These are phyloP conservation scores for Reinhardtius hippoglossoides DNA, from an alignment of 2,113 vertebrate genomes.

Conservation along the genomic window DNA sequence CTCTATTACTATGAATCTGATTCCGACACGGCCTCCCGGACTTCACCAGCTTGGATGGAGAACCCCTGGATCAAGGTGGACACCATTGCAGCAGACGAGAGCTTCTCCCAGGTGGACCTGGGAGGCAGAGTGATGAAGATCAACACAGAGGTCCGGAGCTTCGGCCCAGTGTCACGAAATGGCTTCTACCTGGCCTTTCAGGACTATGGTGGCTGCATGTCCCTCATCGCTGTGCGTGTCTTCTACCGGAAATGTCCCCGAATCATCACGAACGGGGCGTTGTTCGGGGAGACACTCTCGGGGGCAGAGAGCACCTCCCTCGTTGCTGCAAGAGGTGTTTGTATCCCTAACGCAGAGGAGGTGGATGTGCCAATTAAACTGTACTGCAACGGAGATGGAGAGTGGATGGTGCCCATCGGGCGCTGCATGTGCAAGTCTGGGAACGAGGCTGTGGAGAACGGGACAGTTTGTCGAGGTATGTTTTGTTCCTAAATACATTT, in stretches of 20 bases:
- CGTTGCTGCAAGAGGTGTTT: constrained; percentile 92
- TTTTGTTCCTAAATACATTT: constrained; percentile 5
- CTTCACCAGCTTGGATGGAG: constrained; percentile 96
- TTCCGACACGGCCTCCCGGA: constrained; percentile 90
- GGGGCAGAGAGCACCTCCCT: constrained; percentile 97
- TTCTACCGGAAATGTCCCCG: constrained; percentile 98
- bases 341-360: constrained; percentile 94
- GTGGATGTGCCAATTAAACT: constrained; percentile 98
- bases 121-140: constrained; percentile 98
- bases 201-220: constrained; percentile 99
- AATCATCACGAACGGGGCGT: constrained; percentile 90
- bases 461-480: constrained; percentile 94
- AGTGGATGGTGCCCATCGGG: constrained; percentile 98
- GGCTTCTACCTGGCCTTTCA: constrained; percentile 99
- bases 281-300: constrained; percentile 95
- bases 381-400: constrained; percentile 97
- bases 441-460: constrained; percentile 93
- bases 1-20: constrained; percentile 97
- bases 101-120: constrained; percentile 97
- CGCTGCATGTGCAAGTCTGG: constrained; percentile 97
- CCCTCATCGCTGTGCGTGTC: constrained; percentile 94
- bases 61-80: constrained; percentile 99
- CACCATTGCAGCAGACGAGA: constrained; percentile 96
- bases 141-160: constrained; percentile 97
- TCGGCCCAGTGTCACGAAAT: constrained; percentile 92